A percentile compares a stretch with the other conserved stretches of the same genome.
These are phyloP conservation scores for Chorisops tibialis DNA, from an alignment of 2,888 invertebrate genomes.

Conservation along the genomic window DNA sequence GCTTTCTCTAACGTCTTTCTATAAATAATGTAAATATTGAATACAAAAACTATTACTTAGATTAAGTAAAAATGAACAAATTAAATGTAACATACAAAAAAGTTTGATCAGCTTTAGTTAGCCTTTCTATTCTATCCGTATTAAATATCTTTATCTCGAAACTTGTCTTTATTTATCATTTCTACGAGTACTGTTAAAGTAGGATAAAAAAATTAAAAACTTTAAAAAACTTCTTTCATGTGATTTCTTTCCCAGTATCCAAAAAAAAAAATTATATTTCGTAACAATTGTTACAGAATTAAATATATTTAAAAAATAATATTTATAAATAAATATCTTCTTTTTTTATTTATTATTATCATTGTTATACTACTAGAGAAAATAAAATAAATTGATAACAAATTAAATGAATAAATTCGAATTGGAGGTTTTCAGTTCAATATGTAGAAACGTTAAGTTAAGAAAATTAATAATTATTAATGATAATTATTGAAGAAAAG, in stretches of 20 bases:
- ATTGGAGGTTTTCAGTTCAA: not conserved
- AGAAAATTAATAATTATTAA: not conserved
- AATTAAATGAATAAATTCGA: not conserved
- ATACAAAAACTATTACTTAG: too few relatives aligned
- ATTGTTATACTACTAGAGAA: slow-evolving; percentile 26
- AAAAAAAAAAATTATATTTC: not conserved
- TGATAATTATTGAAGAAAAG: slow-evolving; percentile 7
- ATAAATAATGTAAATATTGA: too few relatives aligned
- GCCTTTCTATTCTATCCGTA: too few relatives aligned
- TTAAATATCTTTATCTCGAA: too few relatives aligned
- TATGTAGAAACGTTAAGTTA: not conserved
- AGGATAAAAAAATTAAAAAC: too few relatives aligned
- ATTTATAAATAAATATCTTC: slow-evolving; percentile 22
- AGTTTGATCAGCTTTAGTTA: too few relatives aligned
- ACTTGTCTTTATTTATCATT: too few relatives aligned
- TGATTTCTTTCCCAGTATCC: not conserved
- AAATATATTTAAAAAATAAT: not conserved
- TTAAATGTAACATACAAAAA: not conserved
- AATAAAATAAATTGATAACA: not conserved
- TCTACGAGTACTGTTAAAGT: too few relatives aligned
- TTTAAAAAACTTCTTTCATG: not conserved
- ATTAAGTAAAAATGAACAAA: not conserved
- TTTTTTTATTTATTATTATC: not conserved
- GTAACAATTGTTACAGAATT: too few relatives aligned
- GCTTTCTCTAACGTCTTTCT: too few relatives aligned